These are phyloP conservation scores for Strigamia crassipes DNA, from an alignment of 2,888 invertebrate species.

Conservation along the genomic window DNA sequence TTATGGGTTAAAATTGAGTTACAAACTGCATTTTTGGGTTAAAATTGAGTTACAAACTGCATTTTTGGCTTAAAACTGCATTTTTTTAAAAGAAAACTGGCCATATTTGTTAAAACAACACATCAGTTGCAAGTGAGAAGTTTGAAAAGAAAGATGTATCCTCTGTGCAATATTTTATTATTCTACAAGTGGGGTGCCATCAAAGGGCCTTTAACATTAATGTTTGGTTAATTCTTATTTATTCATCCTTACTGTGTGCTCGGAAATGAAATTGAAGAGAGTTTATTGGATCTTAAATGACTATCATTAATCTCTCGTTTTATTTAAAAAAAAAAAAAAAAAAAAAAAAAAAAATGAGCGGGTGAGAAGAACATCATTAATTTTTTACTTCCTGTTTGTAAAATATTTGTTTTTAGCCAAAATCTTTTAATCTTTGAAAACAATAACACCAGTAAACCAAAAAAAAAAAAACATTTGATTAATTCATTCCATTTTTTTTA, in stretches of 20 bases:
- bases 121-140: no score
- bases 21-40: no score
- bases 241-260: background rate
- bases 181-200: background rate
- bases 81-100: no score
- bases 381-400: background rate
- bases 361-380: background rate
- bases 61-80: no score
- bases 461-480: background rate
- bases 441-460: background rate
- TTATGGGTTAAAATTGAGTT: no score
- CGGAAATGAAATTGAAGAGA: background rate
- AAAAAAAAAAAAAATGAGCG: background rate
- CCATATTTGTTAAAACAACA: no score
- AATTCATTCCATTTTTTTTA: constrained; percentile 6
- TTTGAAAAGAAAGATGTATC: no score
- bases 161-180: no score
- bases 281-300: background rate
- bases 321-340: background rate
- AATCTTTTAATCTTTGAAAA: background rate
- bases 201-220: background rate
- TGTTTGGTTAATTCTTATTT: background rate
- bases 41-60: no score
- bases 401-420: background rate
- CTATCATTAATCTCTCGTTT: background rate